Conservation (phyloP, 2,113 vertebrate species). For the Lampris megalopsis region DNA sequence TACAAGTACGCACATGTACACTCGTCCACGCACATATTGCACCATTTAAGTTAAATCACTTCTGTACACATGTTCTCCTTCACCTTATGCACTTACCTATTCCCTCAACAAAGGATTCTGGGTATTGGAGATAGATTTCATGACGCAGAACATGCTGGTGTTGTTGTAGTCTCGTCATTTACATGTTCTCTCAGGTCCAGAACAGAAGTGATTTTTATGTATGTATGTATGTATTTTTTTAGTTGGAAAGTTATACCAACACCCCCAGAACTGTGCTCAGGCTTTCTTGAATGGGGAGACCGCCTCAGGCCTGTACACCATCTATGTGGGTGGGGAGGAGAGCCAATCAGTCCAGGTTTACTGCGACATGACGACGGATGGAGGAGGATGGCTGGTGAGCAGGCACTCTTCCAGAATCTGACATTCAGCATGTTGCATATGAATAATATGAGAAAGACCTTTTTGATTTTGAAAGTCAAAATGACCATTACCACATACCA, state of each 20-base stretch:
- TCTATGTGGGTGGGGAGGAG: slow-evolving; percentile 88
- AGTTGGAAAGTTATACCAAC: slow-evolving; percentile 84
- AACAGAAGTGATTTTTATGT: slow-evolving; percentile 38
- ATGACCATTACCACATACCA: no score
- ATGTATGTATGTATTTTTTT: slow-evolving; percentile 11
- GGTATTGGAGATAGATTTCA: no score
- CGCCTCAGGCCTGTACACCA: slow-evolving; percentile 87
- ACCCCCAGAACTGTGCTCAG: slow-evolving; percentile 92
- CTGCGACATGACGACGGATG: slow-evolving; percentile 95
- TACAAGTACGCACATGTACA: slow-evolving; percentile 84
- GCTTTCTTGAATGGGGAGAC: slow-evolving; percentile 90
- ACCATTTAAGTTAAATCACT: slow-evolving; percentile 31
- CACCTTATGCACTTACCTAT: no score
- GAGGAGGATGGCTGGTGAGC: slow-evolving; percentile 95
- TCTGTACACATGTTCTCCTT: not conserved
- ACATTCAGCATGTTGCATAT: no score
- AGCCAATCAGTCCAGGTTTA: slow-evolving; percentile 87
- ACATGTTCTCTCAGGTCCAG: not conserved
- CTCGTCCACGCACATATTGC: not conserved
- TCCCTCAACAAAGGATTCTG: no score
- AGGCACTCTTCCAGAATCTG: not conserved
- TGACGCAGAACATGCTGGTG: no score
- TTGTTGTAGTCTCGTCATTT: no score
- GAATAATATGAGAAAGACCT: no score
- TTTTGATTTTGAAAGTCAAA: no score